These are phyloP conservation scores for Drosophila mimica DNA, from an alignment of 2,888 invertebrate genomes.

Conservation along the genomic window DNA sequence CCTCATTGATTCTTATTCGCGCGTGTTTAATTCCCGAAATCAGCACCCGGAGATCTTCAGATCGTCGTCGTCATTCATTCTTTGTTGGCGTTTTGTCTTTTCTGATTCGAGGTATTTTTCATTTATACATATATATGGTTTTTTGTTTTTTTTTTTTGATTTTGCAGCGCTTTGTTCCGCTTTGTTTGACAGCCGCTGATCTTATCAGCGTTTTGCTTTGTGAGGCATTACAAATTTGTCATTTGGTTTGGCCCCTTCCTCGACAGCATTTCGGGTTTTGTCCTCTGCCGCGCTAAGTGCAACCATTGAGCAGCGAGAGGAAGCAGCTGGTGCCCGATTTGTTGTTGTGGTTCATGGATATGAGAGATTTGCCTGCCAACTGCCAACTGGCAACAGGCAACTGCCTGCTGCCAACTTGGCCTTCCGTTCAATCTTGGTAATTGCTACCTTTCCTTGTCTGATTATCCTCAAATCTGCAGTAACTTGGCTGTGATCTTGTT, in stretches of 20 bases:
- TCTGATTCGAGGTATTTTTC: no score
- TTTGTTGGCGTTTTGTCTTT: constrained; percentile 34
- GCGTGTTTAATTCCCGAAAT: constrained; percentile 78
- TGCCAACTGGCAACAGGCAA: constrained; percentile 1
- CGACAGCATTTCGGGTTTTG: constrained; percentile 21
- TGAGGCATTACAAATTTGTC: constrained; percentile 80
- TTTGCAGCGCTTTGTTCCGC: constrained; percentile 68
- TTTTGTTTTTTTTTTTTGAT: constrained; percentile 20
- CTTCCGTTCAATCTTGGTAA: constrained; percentile 41
- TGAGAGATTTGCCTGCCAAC: constrained; percentile 20
- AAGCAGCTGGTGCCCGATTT: constrained; percentile 62
- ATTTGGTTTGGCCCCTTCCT: constrained; percentile 56
- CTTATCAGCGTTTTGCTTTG: constrained; percentile 77
- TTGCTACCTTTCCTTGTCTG: constrained; percentile 42
- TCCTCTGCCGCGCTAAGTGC: constrained; percentile 39
- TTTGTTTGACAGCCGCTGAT: constrained; percentile 73
- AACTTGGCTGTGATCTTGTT: constrained; percentile 23
- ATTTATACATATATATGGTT: not conserved
- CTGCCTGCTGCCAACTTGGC: constrained; percentile 24
- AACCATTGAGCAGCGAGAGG: constrained; percentile 48
- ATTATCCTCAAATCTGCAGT: constrained; percentile 33
- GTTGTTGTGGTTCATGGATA: constrained; percentile 29
- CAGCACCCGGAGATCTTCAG: constrained; percentile 73
- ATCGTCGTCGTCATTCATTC: constrained; percentile 62
- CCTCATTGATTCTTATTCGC: constrained; percentile 78